Percentiles rank a stretch among this genome's conserved stretches.
phyloP scores from a whole-genome alignment of 1,140 invertebrate genomes.

The Diabrotica undecimpunctata region DNA sequence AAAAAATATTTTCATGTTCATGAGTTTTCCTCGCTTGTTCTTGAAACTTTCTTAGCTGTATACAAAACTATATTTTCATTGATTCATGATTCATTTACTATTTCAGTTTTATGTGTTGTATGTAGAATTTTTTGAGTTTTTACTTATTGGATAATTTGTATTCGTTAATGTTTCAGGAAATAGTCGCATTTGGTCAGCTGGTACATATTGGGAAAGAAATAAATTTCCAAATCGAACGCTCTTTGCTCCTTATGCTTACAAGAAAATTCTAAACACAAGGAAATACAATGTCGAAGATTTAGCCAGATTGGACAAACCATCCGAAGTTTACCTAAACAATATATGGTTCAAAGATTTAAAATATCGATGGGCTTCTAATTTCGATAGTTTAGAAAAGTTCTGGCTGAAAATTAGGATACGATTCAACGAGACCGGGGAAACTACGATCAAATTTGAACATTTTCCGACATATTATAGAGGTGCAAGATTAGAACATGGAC shows the following conservation, averaged over 20 bases:
- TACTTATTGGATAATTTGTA: not conserved
- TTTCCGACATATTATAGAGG: conserved; percentile 88
- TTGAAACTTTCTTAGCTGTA: no score
- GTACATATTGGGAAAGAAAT: conserved; percentile 92
- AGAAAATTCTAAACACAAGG: conserved; percentile 73
- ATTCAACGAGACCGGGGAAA: conserved; percentile 80
- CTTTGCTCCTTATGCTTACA: conserved; percentile 94
- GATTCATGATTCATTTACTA: no score
- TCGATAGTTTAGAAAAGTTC: conserved; percentile 86
- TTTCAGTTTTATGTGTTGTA: no score
- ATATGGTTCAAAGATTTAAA: conserved; percentile 85
- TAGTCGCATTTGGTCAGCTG: conserved; percentile 85
- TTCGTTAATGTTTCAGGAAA: conserved; percentile 59
- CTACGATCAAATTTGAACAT: conserved; percentile 80
- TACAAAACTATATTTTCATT: no score
- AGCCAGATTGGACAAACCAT: conserved; percentile 73
- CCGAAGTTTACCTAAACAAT: conserved; percentile 78
- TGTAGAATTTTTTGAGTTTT: no score
- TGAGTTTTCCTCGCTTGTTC: no score
- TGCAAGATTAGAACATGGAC: conserved; percentile 81
- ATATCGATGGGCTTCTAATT: conserved; percentile 90
- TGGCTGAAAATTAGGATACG: conserved; percentile 90
- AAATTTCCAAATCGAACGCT: conserved; percentile 90
- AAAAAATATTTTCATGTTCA: no score
- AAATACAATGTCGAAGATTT: conserved; percentile 88